phyloP scores from a whole-genome alignment of 2,888 invertebrate genomes.

The Hemaris fuciformis region DNA sequence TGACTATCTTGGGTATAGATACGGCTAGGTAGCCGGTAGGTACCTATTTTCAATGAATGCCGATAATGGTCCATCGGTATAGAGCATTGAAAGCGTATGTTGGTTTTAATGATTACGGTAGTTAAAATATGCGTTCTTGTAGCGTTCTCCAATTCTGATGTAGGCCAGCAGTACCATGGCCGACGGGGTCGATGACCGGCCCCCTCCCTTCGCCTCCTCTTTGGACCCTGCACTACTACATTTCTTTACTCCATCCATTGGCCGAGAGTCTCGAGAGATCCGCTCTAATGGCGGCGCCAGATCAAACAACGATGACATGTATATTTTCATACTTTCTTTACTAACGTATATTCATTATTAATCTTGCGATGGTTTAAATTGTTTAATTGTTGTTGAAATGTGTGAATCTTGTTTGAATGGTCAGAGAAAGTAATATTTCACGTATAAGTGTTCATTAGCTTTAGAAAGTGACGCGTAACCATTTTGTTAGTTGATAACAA shows the following conservation, averaged over 20 bases:
- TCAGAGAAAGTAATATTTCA: slow-evolving; percentile 41
- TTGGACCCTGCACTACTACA: slow-evolving; percentile 61
- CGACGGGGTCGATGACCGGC: slow-evolving; percentile 63
- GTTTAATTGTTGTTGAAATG: slow-evolving; percentile 41
- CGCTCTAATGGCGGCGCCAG: slow-evolving; percentile 31
- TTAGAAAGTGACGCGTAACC: slow-evolving; percentile 18
- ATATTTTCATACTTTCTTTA: slow-evolving; percentile 11
- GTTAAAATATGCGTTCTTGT: slow-evolving; percentile 24
- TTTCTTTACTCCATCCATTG: slow-evolving; percentile 45
- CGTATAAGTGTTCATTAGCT: slow-evolving; percentile 20
- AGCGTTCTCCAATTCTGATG: slow-evolving; percentile 42
- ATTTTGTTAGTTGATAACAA: not conserved
- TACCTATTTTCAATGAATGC: not conserved
- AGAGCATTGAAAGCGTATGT: too few species aligned
- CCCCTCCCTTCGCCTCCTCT: slow-evolving; percentile 45
- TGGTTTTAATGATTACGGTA: not conserved
- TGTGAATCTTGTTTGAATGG: slow-evolving; percentile 46
- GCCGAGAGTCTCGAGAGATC: slow-evolving; percentile 11
- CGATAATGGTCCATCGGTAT: not conserved
- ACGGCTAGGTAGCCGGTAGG: too few species aligned
- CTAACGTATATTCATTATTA: slow-evolving; percentile 11
- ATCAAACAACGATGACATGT: slow-evolving; percentile 42
- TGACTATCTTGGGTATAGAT: not conserved
- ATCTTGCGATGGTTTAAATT: slow-evolving; percentile 27
- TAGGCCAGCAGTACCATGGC: slow-evolving; percentile 77